Evolutionary conservation across 2,888 invertebrate species (phyloP).

Genomic region (Plemyria rubiginata): DNA sequence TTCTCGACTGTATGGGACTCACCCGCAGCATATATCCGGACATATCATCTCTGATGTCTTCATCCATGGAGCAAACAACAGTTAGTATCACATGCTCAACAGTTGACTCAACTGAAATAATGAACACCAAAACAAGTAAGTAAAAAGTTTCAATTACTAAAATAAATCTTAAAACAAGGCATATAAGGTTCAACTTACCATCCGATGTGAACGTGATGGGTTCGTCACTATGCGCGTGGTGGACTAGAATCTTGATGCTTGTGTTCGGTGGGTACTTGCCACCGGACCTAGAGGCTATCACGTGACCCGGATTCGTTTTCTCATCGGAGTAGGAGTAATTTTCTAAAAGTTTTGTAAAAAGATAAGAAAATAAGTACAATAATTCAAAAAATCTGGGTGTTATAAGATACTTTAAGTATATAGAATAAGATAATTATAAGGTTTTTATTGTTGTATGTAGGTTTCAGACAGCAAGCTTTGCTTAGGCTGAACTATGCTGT

Average conservation of each 20-base stretch:
- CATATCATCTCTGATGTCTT: slow-evolving; percentile 87
- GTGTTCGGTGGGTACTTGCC: slow-evolving; percentile 90
- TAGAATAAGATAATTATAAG: too few species aligned
- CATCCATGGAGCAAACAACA: slow-evolving; percentile 92
- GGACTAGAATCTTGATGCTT: slow-evolving; percentile 95
- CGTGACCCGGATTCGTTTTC: slow-evolving; percentile 93
- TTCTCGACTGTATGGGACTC: slow-evolving; percentile 47
- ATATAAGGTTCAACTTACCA: slow-evolving; percentile 83
- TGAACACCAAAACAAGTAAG: too few species aligned
- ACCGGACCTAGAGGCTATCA: slow-evolving; percentile 94
- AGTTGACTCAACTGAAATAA: slow-evolving; percentile 91
- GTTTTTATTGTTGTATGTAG: too few species aligned
- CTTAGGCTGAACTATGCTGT: too few species aligned
- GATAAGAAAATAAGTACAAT: not conserved
- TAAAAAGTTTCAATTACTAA: too few species aligned
- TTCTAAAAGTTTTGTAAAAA: slow-evolving; percentile 65
- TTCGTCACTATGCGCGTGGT: slow-evolving; percentile 83
- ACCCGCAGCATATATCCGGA: slow-evolving; percentile 87
- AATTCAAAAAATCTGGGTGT: too few species aligned
- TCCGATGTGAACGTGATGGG: slow-evolving; percentile 97
- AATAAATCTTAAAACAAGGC: not conserved
- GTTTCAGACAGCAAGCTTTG: too few species aligned
- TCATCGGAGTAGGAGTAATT: slow-evolving; percentile 90
- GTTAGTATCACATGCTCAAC: slow-evolving; percentile 94
- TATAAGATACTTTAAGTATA: too few species aligned